Percentiles rank a stretch among this genome's conserved stretches.
phyloP scores from a whole-genome alignment of 2,888 invertebrate genomes.

The Dolomedes plantarius region DNA sequence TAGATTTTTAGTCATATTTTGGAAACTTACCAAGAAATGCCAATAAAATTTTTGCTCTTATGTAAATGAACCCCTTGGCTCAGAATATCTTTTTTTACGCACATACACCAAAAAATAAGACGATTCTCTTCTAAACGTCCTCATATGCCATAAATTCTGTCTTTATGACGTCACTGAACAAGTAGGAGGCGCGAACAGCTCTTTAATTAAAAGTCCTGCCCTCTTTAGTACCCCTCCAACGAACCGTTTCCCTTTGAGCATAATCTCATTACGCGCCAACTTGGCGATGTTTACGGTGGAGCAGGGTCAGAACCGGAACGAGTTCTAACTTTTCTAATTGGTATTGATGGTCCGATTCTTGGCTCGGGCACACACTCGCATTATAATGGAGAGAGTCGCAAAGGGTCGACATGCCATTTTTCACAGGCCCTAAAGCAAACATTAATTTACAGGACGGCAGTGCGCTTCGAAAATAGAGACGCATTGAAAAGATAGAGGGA shows the following conservation, averaged over 20 bases:
- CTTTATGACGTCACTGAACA: neutral
- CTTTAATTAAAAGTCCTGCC: constrained; percentile 3
- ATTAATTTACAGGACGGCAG: neutral
- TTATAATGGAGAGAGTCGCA: constrained; percentile 39
- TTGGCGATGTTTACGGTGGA: neutral
- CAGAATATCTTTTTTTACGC: too few species aligned
- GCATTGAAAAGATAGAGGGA: neutral
- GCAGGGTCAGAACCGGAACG: neutral
- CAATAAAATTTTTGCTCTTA: too few species aligned
- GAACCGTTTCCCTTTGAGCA: neutral
- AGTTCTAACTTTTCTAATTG: constrained; percentile 47
- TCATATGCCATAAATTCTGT: neutral
- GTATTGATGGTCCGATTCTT: constrained; percentile 63
- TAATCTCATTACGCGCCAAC: constrained; percentile 6
- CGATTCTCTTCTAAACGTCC: too few species aligned
- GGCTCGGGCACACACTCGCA: constrained; percentile 54
- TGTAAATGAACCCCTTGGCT: too few species aligned
- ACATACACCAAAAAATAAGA: too few species aligned
- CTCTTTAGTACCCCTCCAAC: neutral
- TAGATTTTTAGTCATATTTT: too few species aligned
- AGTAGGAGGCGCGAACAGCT: neutral
- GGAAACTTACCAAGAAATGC: too few species aligned
- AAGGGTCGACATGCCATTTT: neutral
- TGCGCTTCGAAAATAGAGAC: neutral
- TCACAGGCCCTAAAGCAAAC: neutral